phyloP scores from a whole-genome alignment of 2,797 vertebrate genomes.

The Myioborus melanocephalus region DNA sequence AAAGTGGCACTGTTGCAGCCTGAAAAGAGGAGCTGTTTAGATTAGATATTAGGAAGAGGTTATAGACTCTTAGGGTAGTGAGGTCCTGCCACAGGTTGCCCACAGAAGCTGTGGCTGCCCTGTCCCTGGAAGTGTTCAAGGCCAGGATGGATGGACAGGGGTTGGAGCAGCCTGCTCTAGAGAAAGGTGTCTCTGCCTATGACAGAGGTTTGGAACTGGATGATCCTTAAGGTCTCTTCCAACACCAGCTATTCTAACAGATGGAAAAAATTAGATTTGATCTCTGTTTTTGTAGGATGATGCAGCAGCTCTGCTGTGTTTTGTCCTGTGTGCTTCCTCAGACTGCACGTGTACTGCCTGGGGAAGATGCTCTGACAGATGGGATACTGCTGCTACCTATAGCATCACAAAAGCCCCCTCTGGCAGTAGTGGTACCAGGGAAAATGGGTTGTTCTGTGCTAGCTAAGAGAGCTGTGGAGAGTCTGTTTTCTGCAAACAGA shows the following conservation, averaged over 20 bases:
- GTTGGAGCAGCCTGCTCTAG: neutral
- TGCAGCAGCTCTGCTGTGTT: neutral
- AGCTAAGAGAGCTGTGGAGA: neutral
- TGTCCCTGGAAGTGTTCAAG: neutral
- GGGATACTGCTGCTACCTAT: neutral
- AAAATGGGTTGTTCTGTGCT: neutral
- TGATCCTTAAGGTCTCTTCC: neutral
- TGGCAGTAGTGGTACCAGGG: neutral
- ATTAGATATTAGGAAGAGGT: neutral
- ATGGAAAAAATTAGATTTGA: neutral
- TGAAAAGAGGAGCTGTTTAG: neutral
- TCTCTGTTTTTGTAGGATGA: neutral
- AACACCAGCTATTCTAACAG: neutral
- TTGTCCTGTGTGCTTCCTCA: neutral
- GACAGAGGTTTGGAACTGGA: neutral
- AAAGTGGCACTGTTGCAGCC: neutral
- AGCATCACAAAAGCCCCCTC: neutral
- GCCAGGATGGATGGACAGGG: too few relatives aligned
- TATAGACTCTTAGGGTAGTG: neutral
- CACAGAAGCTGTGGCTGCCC: neutral
- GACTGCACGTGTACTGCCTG: neutral
- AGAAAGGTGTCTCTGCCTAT: neutral
- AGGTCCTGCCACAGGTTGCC: neutral
- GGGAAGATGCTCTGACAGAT: neutral
- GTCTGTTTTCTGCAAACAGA: neutral